Evolutionary conservation across 1,140 invertebrate species (phyloP).

Genomic region (Drosophila arizonae): DNA sequence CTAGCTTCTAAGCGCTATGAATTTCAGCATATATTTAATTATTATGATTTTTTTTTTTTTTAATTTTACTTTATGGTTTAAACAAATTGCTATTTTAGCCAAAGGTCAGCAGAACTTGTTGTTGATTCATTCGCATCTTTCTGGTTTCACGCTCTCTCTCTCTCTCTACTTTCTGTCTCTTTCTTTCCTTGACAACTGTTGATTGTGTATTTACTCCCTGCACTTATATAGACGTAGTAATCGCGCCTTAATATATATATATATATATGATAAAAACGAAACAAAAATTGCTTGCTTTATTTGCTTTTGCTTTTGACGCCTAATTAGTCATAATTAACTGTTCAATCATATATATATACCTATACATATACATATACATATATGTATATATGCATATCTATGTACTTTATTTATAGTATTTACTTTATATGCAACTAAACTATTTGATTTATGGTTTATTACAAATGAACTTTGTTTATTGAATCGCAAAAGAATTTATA

Average conservation of each 20-base stretch:
- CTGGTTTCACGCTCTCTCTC: not conserved
- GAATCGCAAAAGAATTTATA: too few species aligned
- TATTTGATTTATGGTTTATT: constrained; percentile 1
- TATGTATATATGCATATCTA: not conserved
- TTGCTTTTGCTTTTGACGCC: constrained; percentile 65
- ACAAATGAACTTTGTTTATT: not conserved
- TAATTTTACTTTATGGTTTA: constrained; percentile 21
- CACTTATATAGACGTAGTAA: constrained; percentile 47
- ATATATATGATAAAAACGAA: too few species aligned
- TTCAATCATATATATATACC: constrained; percentile 47
- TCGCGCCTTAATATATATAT: constrained; percentile 33
- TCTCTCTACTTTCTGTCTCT: not conserved
- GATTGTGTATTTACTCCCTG: constrained; percentile 35
- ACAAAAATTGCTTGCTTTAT: constrained; percentile 16
- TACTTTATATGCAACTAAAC: not conserved
- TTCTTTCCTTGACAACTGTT: constrained; percentile 6
- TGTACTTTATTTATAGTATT: not conserved
- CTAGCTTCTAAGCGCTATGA: constrained; percentile 7
- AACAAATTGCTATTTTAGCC: constrained; percentile 49
- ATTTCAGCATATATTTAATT: constrained; percentile 5
- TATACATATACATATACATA: constrained; percentile 6
- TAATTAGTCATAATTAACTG: constrained; percentile 70
- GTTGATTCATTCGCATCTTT: constrained; percentile 46
- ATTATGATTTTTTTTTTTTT: constrained; percentile 9
- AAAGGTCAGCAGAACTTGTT: constrained; percentile 51